These are phyloP conservation scores for Archocentrus centrarchus DNA, from an alignment of 2,113 vertebrate genomes.

Conservation along the genomic window DNA sequence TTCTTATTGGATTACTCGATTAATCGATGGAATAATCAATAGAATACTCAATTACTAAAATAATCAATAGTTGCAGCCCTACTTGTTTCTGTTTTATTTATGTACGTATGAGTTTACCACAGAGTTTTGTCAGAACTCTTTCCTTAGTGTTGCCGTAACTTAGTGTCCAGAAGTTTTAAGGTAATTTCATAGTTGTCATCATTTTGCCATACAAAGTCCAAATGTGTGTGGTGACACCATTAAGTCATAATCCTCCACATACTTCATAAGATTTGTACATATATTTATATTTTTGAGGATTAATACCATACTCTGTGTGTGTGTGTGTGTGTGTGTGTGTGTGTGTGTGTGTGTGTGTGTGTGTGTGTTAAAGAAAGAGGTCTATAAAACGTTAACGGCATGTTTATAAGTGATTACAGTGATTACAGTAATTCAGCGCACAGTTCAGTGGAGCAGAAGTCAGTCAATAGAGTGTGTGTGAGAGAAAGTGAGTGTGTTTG, in stretches of 20 bases:
- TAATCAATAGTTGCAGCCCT: no score
- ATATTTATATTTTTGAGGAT: background rate
- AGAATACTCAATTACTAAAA: no score
- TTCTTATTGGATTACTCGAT: no score
- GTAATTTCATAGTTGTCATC: background rate
- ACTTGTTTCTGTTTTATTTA: no score
- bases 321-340: background rate
- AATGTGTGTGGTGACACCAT: background rate
- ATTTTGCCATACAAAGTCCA: no score
- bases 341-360: background rate
- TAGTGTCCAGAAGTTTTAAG: background rate
- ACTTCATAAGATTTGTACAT: background rate
- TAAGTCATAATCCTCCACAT: background rate
- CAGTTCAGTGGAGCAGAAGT: conserved; percentile 24
- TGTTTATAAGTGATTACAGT: conserved; percentile 56
- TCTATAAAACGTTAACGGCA: conserved; percentile 39
- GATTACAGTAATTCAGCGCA: conserved; percentile 13
- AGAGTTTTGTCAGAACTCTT: background rate
- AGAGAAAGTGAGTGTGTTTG: conserved; percentile 12
- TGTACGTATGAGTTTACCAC: background rate
- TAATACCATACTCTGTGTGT: background rate
- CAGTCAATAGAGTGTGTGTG: conserved; percentile 23
- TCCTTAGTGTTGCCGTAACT: background rate
- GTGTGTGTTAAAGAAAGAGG: conserved; percentile 13
- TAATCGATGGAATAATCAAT: no score